Evolutionary conservation across 2,113 vertebrate species (phyloP).

Genomic region (Plectropomus leopardus): DNA sequence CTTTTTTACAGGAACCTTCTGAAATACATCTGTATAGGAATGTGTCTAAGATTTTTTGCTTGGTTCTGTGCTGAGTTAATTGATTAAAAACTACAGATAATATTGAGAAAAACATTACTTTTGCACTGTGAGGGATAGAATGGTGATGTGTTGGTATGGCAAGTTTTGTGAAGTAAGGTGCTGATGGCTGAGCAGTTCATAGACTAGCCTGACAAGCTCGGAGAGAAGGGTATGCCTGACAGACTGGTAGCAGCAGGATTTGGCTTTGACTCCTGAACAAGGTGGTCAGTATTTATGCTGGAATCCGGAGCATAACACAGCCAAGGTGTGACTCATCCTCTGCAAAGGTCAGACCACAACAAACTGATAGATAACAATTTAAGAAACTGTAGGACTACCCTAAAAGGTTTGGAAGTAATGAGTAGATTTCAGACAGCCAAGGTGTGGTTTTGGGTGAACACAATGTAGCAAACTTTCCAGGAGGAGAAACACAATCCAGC

Average conservation of each 20-base stretch:
- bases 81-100: no score
- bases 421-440: neutral
- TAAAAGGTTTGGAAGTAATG: neutral
- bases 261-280: slow-evolving; percentile 10
- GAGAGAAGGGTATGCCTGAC: slow-evolving; percentile 4
- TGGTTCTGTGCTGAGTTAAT: no score
- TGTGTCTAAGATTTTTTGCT: no score
- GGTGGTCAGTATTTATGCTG: slow-evolving; percentile 11
- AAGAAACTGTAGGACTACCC: neutral
- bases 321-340: neutral
- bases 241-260: slow-evolving; percentile 19
- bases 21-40: no score
- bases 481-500: neutral
- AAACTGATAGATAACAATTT: neutral
- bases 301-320: neutral
- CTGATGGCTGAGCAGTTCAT: neutral
- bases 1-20: no score
- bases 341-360: neutral
- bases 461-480: neutral
- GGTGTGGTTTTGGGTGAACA: neutral
- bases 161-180: neutral
- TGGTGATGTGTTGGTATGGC: neutral
- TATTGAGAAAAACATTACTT: neutral
- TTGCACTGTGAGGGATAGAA: neutral
- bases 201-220: neutral